Base-by-base conservation (phyloP, 2,113 vertebrate genomes). In the Misgurnus anguillicaudatus region DNA sequence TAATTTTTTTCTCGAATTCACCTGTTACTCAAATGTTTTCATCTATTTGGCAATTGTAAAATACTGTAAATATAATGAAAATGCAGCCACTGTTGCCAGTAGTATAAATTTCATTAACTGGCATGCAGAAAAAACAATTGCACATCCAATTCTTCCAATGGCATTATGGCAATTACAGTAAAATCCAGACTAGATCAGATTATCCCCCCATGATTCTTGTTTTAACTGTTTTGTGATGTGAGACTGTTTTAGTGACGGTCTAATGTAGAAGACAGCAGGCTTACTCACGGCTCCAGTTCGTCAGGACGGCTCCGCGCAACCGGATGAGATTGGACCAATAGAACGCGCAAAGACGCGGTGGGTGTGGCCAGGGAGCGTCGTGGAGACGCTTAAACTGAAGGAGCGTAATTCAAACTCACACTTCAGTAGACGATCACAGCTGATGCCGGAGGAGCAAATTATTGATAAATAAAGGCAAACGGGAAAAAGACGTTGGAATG, bases 321-420 rank as follows among this genome's bases (percentile, higher is more conserved):
- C 74, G 74, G 67, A 36, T 17, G 19, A 19, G 19, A 57, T 13
- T 31, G 8, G 69, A 31, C 93, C 91, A 92, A 93, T 92, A 75
- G 74, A 79, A n/a, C 36, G 38, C 51, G n/a, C 75, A 13, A 72
- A 85, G 89, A 10, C 88, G 85, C 79, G n/a, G 36, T 83, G 84
- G 84, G 90, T 90, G 91, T 84, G 82, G 82, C 64, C 85, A 86
- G 13, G 68, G 80, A 58, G 82, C 82, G 75, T 75, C 86, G 89
- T 88, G 92, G 86, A 91, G 86, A 91, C 93, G 94, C 94, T 94
- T 92, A 94, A 93, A 93, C 91, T 21, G 87, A 93, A 92, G 90
- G 94, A 95, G 95, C 94, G 93, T 89, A 91, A 94, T 95, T 95
- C 93, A 94, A 95, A 96, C 90, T 91, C 87, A 87, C 76, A 77